phyloP scores from a whole-genome alignment of 1,140 invertebrate species.

The Rhysida immarginata region DNA sequence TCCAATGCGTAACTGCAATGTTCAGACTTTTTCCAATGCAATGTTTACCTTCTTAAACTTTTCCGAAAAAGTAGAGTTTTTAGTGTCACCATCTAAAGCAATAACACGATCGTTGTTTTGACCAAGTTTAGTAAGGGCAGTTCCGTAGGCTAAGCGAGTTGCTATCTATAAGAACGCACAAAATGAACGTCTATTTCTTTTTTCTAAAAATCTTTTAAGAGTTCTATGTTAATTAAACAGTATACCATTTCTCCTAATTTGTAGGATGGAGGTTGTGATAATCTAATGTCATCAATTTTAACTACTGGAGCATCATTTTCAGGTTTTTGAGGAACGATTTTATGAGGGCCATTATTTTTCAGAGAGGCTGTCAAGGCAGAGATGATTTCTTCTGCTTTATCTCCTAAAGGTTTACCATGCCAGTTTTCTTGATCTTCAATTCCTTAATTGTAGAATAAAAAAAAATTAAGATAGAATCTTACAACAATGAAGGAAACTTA shows the following conservation, averaged over 20 bases:
- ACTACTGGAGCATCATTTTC: constrained; percentile 52
- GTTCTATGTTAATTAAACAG: neutral
- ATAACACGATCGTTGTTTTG: constrained; percentile 69
- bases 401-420: constrained; percentile 92
- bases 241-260: constrained; percentile 39
- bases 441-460: constrained; percentile 24
- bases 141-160: constrained; percentile 88
- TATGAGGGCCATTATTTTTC: constrained; percentile 41
- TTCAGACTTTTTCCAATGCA: too few relatives aligned
- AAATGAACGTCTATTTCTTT: too few relatives aligned
- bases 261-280: constrained; percentile 75
- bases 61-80: constrained; percentile 94
- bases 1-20: too few relatives aligned
- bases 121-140: constrained; percentile 73
- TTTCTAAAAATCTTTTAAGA: too few relatives aligned
- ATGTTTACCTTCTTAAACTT: constrained; percentile 61
- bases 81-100: constrained; percentile 89
- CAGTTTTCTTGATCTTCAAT: constrained; percentile 90
- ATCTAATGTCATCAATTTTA: constrained; percentile 53
- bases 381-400: constrained; percentile 56
- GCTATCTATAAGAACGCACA: constrained; percentile 59
- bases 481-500: too few relatives aligned
- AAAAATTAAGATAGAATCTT: too few relatives aligned
- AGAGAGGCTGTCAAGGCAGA: constrained; percentile 49
- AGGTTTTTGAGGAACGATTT: constrained; percentile 44